A percentile compares a stretch with the other conserved stretches of the same genome.
Evolutionary conservation across 1,140 invertebrate species (phyloP).

Genomic region (Pseudomyrmex gracilis): DNA sequence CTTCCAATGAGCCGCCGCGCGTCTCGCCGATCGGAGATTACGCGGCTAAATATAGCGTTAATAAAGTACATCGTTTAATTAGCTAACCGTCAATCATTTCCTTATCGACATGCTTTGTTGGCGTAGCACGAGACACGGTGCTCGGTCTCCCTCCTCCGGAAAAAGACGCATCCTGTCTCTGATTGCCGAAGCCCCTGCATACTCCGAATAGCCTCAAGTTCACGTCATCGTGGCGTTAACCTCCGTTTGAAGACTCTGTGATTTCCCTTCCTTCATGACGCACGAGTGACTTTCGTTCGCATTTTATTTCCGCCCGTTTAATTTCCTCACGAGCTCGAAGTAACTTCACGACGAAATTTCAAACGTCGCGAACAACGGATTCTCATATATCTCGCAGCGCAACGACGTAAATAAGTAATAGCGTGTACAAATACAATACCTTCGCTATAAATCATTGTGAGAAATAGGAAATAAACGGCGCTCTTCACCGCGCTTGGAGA

Average conservation of each 20-base stretch:
- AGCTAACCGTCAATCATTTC: conserved; percentile 75
- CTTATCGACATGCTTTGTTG: conserved; percentile 75
- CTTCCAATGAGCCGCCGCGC: not conserved
- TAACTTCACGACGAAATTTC: conserved; percentile 5
- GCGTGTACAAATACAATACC: conserved; percentile 3
- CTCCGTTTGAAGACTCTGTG: conserved; percentile 27
- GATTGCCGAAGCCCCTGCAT: conserved; percentile 64
- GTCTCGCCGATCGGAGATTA: conserved; percentile 11
- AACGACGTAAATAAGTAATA: too few species aligned
- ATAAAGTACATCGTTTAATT: conserved; percentile 72
- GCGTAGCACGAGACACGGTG: conserved; percentile 14
- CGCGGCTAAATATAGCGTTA: conserved; percentile 67
- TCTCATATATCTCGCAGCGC: not conserved
- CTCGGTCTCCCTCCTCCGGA: conserved; percentile 54
- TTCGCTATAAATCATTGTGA: conserved; percentile 45
- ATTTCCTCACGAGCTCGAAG: not conserved
- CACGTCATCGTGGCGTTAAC: conserved; percentile 59
- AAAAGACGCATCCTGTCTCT: conserved; percentile 70
- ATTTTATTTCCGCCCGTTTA: too few species aligned
- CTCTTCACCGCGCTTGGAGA: conserved; percentile 5
- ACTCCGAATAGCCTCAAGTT: conserved; percentile 39
- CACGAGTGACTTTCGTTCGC: too few species aligned
- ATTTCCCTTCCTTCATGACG: not conserved
- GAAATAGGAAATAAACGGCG: conserved; percentile 47
- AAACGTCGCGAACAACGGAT: not conserved